Evolutionary conservation across 2,797 vertebrate genomes (phyloP).

Genomic region (Lophura swinhoii): DNA sequence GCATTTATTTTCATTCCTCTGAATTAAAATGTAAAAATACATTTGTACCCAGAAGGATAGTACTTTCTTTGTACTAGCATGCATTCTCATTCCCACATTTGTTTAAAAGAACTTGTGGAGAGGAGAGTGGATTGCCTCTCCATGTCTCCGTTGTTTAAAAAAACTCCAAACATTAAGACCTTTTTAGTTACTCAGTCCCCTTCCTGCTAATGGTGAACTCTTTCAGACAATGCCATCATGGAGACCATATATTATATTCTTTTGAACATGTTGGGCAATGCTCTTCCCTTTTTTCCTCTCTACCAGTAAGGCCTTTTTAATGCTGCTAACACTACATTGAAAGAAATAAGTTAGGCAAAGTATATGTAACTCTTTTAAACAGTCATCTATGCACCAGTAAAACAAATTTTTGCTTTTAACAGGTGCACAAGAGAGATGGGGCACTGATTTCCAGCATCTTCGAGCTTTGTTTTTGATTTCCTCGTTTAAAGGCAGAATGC

Average conservation of each 20-base stretch:
- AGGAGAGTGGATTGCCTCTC: neutral
- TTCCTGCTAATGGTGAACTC: neutral
- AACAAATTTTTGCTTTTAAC: constrained; percentile 3
- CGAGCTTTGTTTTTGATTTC: neutral
- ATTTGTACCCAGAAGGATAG: neutral
- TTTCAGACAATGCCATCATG: neutral
- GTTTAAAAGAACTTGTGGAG: neutral
- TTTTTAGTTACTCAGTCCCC: neutral
- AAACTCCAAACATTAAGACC: neutral
- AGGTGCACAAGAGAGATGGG: neutral
- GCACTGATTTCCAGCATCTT: neutral
- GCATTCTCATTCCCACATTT: neutral
- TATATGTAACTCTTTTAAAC: neutral
- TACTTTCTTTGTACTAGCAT: neutral
- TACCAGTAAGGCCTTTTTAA: neutral
- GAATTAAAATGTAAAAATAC: neutral
- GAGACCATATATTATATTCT: neutral
- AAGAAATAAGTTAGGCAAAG: neutral
- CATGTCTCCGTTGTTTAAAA: neutral
- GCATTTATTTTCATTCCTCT: neutral
- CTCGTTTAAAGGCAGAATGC: neutral
- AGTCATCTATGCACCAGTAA: neutral
- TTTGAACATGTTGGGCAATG: neutral
- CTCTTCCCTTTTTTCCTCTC: neutral
- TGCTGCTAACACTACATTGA: neutral